Evolutionary conservation across 1,140 invertebrate species (phyloP), one percentile per base, ranked within the genome.

Genomic region (Rhagoletis pomonella): DNA sequence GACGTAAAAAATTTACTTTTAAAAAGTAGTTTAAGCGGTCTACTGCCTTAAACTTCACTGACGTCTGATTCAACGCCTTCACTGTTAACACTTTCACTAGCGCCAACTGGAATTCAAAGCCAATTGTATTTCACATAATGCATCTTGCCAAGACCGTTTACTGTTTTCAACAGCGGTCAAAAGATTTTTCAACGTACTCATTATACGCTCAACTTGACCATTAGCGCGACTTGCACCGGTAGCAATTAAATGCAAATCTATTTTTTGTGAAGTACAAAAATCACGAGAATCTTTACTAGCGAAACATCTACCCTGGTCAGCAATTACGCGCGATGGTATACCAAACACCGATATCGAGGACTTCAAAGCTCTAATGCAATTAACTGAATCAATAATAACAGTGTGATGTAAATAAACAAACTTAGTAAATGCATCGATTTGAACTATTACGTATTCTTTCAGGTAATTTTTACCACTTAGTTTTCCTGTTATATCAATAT

Each of bases 231-330:
- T 88, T 9, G 87, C 81, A 44, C 89, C 89, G 0, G 89, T 91
- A 3, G 91, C 90, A n/a, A 91, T 90, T 5, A 92, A 77, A 85
- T 90, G 90, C 62, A 90, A 55, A 3, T 89, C 19, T 12, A 91
- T 44, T 90, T 89, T 5, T 89, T n/a, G 62, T n/a, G 44, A 50
- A 2, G 55, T 29, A 58, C 90, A 92, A 88, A 90, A 93, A 10
- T 91, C 77, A 42, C 86, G 87, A 88, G 92, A 93, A 10, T 89
- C 89, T 85, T 88, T 87, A 62, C 87, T 88, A 1, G 91, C 90
- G 84, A 93, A 93, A 88, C 89, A 90, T 42, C 91, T 60, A 17
- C 90, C 90, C 69, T 91, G 89, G 87, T 91, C 92, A 9, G 90
- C 90, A 58, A 92, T 91, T 9, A 92, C 5, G 1, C 90, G 89